Evolutionary conservation across 1,140 invertebrate genomes (phyloP), one percentile per base, ranked within the genome.

Genomic region (Dendroctonus ponderosae): DNA sequence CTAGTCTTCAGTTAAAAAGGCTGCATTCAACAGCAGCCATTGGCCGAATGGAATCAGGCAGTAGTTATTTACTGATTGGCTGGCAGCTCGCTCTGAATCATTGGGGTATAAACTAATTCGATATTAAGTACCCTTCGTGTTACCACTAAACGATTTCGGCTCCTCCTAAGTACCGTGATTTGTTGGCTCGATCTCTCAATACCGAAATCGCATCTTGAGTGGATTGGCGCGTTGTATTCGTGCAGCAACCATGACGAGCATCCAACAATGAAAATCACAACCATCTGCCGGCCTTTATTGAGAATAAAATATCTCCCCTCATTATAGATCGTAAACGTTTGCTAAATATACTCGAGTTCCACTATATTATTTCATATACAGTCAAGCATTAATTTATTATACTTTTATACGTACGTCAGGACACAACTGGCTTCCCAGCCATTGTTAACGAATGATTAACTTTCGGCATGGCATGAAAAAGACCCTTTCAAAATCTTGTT

Each of bases 311-410:
- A 71, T 70, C 67, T 72, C 74, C 74, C 71, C 68, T 74, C 51
- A 71, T 75, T 71, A 75, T 71, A 68, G 69, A 62, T 67, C 66
- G 66, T 75, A 73, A 75, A 73, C 69, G 70, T 70, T 70, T 69
- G 72, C 74, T 75, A 75, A 75, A 75, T 75, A 75, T 71, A 74
- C 72, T 72, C 59, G 57, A 69, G 66, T 69, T 67, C 64, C 64
- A 73, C 66, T 75, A 72, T 75, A 75, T 75, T 71, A 75, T 75
- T 73, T 75, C 69, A 54, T 71, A 26, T 26, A 72, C 68, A 67
- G 71, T 70, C 64, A 64, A 74, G 59, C 65, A 68, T 67, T 70
- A 75, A 75, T 75, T 75, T 75, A 75, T 75, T 72, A 64, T 39
- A 65, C 63, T 65, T 65, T 65, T 65, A 65, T 65, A 41, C 54